phyloP scores from a whole-genome alignment of 1,140 invertebrate genomes.

The Popillia japonica region DNA sequence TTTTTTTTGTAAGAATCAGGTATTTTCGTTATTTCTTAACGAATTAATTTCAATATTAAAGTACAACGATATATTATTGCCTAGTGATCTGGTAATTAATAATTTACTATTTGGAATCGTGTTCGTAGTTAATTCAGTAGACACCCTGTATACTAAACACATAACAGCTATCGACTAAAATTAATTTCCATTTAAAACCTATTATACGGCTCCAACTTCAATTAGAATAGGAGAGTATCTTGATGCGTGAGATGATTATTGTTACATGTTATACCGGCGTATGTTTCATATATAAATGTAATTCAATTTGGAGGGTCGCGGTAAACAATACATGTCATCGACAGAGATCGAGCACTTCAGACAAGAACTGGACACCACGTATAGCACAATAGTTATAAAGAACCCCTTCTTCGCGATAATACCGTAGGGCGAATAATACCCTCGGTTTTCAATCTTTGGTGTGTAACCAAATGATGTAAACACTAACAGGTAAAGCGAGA shows the following conservation, averaged over 20 bases:
- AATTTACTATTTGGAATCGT: no score
- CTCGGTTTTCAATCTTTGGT: background rate
- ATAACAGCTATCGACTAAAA: background rate
- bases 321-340: conserved; percentile 37
- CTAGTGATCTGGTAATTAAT: no score
- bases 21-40: no score
- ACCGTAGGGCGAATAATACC: background rate
- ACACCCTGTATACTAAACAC: background rate
- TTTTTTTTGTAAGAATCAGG: no score
- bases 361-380: conserved; percentile 21
- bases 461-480: background rate
- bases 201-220: background rate
- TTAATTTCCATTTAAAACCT: conserved; percentile 26
- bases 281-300: conserved; percentile 38
- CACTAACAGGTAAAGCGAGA: no score
- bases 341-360: conserved; percentile 36
- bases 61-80: no score
- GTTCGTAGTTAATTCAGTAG: no score
- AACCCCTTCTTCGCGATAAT: background rate
- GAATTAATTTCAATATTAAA: no score
- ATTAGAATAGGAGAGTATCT: conserved; percentile 20
- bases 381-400: conserved; percentile 1
- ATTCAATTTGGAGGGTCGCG: conserved; percentile 36
- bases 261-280: conserved; percentile 21
- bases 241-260: background rate